Evolutionary conservation across 2,113 vertebrate genomes (phyloP), one percentile per base, ranked within the genome.

Genomic region (Oceanites oceanicus): DNA sequence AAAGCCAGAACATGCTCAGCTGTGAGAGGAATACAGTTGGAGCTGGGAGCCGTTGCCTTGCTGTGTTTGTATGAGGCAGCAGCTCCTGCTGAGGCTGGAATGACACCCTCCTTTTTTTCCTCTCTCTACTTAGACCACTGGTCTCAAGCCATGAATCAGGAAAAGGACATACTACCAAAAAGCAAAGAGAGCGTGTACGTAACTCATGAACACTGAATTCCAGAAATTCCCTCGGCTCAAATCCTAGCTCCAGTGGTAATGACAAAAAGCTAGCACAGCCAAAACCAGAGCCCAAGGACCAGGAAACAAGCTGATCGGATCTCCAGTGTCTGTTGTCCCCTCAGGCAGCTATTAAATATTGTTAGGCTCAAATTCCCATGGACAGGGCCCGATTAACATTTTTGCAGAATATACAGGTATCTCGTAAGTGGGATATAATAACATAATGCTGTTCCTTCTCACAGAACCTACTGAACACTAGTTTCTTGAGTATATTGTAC

Each of bases 181-280:
- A 86, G n/a, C 20, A 75, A 66, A 52, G 36, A 44, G 34, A 36
- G 2, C 2, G 6, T 47, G 32, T n/a, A 44, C 0, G 0, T 65
- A 89, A 65, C 63, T 79, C 66, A 44, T 6, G 27, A 71, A 70
- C 38, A 34, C 29, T 38, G 74, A 56, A 53, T 89, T 75, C 83
- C 85, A 80, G 53, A 92, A 76, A 80, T 84, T 87, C 61, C 32
- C 62, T 55, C 25, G 0, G 2, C 77, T 84, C 50, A 76, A 58
- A 76, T 72, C 80, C 71, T 53, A 56, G 10, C 45, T 79, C 66
- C 58, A 58, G 25, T n/a, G 38, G 22, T 72, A 91, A 86, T 17
- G 44, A 59, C 23, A 76, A 79, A 71, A 78, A 91, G 71, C 25
- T 10, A 45, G 34, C 34, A 45, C 22, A 91, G 53, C 15, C 29